Percentiles rank a stretch among this genome's conserved stretches.
Evolutionary conservation across 1,140 invertebrate genomes (phyloP).

Genomic region (Penaeus japonicus): DNA sequence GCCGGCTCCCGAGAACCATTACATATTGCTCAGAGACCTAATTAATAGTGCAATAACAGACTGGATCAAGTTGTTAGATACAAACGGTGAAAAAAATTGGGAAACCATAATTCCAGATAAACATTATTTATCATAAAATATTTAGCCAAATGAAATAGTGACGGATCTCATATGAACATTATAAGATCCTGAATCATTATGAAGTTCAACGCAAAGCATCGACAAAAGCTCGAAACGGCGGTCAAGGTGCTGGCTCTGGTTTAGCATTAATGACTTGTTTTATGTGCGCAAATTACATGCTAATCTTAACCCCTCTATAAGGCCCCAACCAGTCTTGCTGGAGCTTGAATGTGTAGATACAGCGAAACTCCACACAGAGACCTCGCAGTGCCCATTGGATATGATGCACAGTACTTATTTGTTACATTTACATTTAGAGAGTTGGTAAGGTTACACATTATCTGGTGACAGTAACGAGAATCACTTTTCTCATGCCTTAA

Average conservation of each 20-base stretch:
- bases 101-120: conserved; percentile 24
- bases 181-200: conserved; percentile 19
- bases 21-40: conserved; percentile 48
- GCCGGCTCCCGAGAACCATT: conserved; percentile 7
- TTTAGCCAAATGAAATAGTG: not conserved
- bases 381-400: too few relatives aligned
- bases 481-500: too few relatives aligned
- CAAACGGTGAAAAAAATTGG: conserved; percentile 33
- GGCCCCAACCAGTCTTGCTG: not conserved
- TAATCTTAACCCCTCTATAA: conserved; percentile 51
- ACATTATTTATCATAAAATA: not conserved
- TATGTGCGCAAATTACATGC: conserved; percentile 57
- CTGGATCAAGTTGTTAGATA: conserved; percentile 29
- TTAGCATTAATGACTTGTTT: conserved; percentile 57
- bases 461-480: too few relatives aligned
- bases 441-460: too few relatives aligned
- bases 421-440: too few relatives aligned
- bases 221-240: conserved; percentile 16
- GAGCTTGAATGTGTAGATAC: too few relatives aligned
- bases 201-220: not conserved
- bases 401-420: too few relatives aligned
- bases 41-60: conserved; percentile 48
- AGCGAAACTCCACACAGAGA: too few relatives aligned
- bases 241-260: conserved; percentile 42
- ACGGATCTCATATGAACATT: too few relatives aligned